Base-by-base conservation (phyloP, 2,113 vertebrate species). In the Psittacula cyanocephala region DNA sequence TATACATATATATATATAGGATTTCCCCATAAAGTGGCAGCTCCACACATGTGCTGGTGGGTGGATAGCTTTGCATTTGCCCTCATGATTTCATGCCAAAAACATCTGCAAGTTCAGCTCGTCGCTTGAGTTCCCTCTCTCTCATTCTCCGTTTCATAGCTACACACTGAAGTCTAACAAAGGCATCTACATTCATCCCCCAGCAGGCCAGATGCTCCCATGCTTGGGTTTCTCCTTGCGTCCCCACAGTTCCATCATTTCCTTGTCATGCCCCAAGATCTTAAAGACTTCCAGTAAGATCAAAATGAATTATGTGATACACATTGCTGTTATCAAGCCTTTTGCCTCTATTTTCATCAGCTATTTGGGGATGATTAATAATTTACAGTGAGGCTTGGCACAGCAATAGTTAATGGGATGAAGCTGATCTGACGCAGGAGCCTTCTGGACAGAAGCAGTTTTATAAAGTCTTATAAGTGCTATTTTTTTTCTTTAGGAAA, bases 11-110 rank as follows among this genome's bases (percentile, higher is more conserved):
- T 23, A 46, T 24, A 44, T 59, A 46, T 39, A 67, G 72, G 81
- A 55, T 53, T 55, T 83, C 74, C 80, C 47, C 12, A 11, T n/a
- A 29, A 19, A 75, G 80, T 71, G 77, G 80, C 74, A 90, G 77
- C 83, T 89, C 78, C 82, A 57, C 59, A 15, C 60, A 8, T 59
- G 77, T 84, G 79, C 55, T 43, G 44, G 91, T 95, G 94, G 91
- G 94, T 7, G 86, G 93, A 41, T 55, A 77, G 81, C 89, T 95
- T 85, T 78, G 91, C 84, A 33, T 82, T 97, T 92, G 80, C 92
- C 95, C 91, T 96, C 78, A 25, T 97, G 97, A 96, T 92, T 93
- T 97, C 93, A 96, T 86, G 93, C 83, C 94, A 96, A 44, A 95
- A 96, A 62, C 93, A 96, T 96, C 81, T 86, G 81, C 88, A 64